These are phyloP conservation scores for Macrostomum lignano DNA, from an alignment of 1,140 invertebrate species.

Conservation along the genomic window DNA sequence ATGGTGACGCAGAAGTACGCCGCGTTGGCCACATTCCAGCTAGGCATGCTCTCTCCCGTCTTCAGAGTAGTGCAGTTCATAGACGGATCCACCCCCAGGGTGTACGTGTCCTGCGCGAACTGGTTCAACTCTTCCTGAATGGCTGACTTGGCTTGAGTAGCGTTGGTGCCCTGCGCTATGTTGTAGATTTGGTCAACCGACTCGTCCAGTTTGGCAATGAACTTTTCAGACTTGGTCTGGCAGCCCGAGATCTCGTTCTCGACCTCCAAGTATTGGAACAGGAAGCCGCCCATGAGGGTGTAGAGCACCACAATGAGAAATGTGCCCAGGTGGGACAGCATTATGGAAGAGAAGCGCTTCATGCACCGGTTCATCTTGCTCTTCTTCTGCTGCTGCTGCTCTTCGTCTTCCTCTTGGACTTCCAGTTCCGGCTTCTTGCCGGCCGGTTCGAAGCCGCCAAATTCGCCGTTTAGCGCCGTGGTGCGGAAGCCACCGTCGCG, in stretches of 20 bases:
- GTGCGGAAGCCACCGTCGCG: too few species aligned
- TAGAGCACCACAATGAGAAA: conserved; percentile 59
- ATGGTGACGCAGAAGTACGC: conserved; percentile 69
- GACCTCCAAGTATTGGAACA: conserved; percentile 56
- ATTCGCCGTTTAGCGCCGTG: too few species aligned
- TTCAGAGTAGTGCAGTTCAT: conserved; percentile 1
- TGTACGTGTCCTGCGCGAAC: too few species aligned
- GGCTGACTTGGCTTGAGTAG: too few species aligned
- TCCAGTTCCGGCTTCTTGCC: too few species aligned
- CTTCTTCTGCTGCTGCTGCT: too few species aligned
- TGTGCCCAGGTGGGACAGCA: conserved; percentile 68
- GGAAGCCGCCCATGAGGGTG: conserved; percentile 57
- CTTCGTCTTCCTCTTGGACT: too few species aligned
- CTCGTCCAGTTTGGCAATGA: not conserved
- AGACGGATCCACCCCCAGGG: not conserved
- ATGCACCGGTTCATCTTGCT: not conserved
- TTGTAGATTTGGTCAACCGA: conserved; percentile 1
- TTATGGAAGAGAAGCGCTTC: conserved; percentile 51
- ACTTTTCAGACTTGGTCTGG: conserved; percentile 4
- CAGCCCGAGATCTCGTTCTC: conserved; percentile 26
- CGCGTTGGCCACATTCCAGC: conserved; percentile 50
- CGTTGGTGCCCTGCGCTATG: too few species aligned
- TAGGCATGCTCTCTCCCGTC: not conserved
- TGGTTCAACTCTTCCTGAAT: too few species aligned
- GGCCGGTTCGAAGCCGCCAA: too few species aligned